Conservation (phyloP, 2,888 invertebrate genomes). For the Sminthurides aquaticus region DNA sequence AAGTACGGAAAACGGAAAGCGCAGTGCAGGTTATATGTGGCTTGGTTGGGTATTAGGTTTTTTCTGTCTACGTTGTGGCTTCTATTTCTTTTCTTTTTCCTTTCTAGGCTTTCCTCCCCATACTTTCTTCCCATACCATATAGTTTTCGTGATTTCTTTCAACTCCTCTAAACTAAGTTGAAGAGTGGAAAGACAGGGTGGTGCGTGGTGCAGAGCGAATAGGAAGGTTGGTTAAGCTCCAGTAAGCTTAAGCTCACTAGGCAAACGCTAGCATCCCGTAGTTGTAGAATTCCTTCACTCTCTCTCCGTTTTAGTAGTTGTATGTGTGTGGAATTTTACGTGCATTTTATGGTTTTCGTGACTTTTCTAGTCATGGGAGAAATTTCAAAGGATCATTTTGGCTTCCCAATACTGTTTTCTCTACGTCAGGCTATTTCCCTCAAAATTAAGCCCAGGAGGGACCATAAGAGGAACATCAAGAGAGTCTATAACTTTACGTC, state of each 20-base stretch:
- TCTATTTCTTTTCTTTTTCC: too few species aligned
- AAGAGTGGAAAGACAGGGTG: not conserved
- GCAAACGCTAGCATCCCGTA: too few species aligned
- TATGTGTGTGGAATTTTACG: constrained; percentile 38
- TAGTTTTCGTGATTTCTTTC: not conserved
- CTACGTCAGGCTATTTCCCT: constrained; percentile 41
- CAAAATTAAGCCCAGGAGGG: constrained; percentile 43
- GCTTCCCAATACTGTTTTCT: constrained; percentile 42
- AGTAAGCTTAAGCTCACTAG: too few species aligned
- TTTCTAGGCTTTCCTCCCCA: too few species aligned
- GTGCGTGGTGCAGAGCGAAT: not conserved
- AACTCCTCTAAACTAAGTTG: not conserved
- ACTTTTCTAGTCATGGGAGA: constrained; percentile 43
- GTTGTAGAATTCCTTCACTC: not conserved
- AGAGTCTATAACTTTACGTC: constrained; percentile 40
- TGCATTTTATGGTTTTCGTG: constrained; percentile 43
- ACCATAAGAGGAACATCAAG: constrained; percentile 36
- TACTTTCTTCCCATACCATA: too few species aligned
- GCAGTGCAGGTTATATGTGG: too few species aligned
- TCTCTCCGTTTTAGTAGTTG: not conserved
- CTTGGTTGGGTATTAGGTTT: too few species aligned
- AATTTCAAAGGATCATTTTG: constrained; percentile 43
- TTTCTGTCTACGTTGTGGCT: too few species aligned
- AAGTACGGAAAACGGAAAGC: too few species aligned
- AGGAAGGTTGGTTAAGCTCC: not conserved